phyloP scores from a whole-genome alignment of 2,888 invertebrate genomes.

The Drosophila mettleri region DNA sequence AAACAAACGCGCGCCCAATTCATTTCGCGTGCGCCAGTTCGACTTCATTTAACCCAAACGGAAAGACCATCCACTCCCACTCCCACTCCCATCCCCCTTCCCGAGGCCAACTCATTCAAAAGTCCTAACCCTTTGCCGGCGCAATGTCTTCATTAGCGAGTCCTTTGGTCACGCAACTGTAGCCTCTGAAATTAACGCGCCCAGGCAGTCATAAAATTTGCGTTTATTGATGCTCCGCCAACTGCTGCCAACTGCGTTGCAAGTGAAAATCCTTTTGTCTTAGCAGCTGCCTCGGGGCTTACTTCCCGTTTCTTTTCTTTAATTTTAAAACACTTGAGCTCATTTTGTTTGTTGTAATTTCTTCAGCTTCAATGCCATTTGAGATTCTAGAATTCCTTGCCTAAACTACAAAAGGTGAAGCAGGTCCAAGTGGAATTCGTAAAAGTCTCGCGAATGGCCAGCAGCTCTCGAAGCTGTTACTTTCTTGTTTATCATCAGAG shows the following conservation, averaged over 20 bases:
- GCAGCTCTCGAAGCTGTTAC: not conserved
- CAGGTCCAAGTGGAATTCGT: not conserved
- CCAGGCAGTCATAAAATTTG: conserved; percentile 74
- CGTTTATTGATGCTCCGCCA: conserved; percentile 77
- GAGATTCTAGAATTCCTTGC: not conserved
- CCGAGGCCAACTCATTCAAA: conserved; percentile 4
- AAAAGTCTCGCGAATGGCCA: not conserved
- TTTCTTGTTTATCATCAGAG: not conserved
- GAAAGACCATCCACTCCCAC: conserved; percentile 9
- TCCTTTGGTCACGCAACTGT: conserved; percentile 80
- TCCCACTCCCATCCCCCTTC: not conserved
- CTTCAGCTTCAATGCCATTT: not conserved
- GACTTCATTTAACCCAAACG: conserved; percentile 82
- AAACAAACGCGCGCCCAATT: conserved; percentile 73
- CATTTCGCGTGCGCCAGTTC: conserved; percentile 79
- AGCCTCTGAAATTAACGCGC: conserved; percentile 70
- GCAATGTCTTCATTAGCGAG: conserved; percentile 74
- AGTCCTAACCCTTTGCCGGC: conserved; percentile 54
- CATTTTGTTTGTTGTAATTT: too few species aligned
- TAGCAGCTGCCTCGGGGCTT: conserved; percentile 40
- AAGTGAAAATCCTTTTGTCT: conserved; percentile 68
- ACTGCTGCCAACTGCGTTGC: conserved; percentile 50
- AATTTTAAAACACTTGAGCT: not conserved
- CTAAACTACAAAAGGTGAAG: not conserved
- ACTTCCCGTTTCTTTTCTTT: not conserved